Evolutionary conservation across 2,113 vertebrate genomes (phyloP).

Genomic region (Pseudorasbora parva): DNA sequence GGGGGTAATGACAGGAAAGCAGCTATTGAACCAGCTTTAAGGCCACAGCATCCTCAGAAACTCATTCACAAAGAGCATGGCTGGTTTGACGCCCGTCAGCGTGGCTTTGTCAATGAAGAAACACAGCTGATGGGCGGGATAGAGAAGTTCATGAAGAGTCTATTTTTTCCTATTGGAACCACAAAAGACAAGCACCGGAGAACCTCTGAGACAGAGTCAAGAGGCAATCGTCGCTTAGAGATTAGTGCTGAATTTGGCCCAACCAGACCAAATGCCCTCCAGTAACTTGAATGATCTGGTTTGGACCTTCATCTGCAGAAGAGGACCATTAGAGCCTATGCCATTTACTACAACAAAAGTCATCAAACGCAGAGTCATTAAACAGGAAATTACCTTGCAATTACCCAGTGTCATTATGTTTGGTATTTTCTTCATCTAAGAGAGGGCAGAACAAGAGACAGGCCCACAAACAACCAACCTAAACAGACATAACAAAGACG

Average conservation of each 20-base stretch:
- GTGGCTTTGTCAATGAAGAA: conserved; percentile 27
- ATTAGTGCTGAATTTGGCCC: conserved; percentile 49
- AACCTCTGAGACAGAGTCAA: conserved; percentile 4
- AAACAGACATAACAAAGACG: conserved; percentile 58
- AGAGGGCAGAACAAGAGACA: conserved; percentile 36
- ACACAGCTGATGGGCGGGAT: conserved; percentile 49
- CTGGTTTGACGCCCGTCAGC: conserved; percentile 28
- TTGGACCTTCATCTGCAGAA: conserved; percentile 47
- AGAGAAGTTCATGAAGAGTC: conserved; percentile 11
- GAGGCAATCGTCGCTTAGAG: conserved; percentile 34
- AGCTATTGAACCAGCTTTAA: conserved; percentile 50
- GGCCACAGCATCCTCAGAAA: conserved; percentile 43
- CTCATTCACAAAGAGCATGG: conserved; percentile 44
- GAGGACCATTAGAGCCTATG: conserved; percentile 63
- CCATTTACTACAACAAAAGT: conserved; percentile 70
- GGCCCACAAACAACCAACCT: conserved; percentile 34
- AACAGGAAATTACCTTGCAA: conserved; percentile 72
- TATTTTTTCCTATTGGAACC: background rate
- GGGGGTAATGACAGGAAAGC: conserved; percentile 54
- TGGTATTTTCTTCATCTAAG: conserved; percentile 66
- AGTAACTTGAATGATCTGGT: conserved; percentile 22
- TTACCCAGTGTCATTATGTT: conserved; percentile 70
- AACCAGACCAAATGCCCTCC: conserved; percentile 30
- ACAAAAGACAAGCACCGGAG: background rate
- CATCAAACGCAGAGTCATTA: conserved; percentile 69